phyloP scores from a whole-genome alignment of 2,113 vertebrate genomes.

The Plecturocebus donacophilus region DNA sequence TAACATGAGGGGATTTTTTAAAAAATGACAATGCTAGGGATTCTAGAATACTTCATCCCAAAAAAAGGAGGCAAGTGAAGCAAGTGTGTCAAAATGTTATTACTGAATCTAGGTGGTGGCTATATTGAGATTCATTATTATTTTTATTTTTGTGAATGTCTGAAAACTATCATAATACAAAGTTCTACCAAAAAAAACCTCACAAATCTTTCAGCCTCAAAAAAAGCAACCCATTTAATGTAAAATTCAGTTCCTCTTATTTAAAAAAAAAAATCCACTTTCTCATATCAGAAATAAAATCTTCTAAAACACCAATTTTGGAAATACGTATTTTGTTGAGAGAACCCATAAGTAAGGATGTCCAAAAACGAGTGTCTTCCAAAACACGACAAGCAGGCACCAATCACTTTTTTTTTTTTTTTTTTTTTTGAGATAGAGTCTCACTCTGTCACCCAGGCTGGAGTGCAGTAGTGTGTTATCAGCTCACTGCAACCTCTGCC shows the following conservation, averaged over 20 bases:
- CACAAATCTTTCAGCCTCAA: neutral
- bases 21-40: neutral
- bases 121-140: neutral
- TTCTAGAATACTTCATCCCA: neutral
- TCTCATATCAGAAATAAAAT: constrained; percentile 23
- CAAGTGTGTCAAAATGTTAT: neutral
- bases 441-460: too few relatives aligned
- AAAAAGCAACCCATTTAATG: neutral
- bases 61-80: neutral
- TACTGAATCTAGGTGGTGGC: neutral
- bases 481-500: too few relatives aligned
- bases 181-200: neutral
- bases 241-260: neutral
- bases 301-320: neutral
- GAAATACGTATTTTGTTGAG: neutral
- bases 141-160: neutral
- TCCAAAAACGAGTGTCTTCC: neutral
- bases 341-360: neutral
- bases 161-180: constrained; percentile 10
- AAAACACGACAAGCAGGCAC: neutral
- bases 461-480: too few relatives aligned
- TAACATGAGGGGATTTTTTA: neutral
- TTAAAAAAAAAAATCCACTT: neutral
- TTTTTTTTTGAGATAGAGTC: too few relatives aligned
- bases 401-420: neutral